Evolutionary conservation across 2,113 vertebrate genomes (phyloP).

Genomic region (Labrus mixtus): DNA sequence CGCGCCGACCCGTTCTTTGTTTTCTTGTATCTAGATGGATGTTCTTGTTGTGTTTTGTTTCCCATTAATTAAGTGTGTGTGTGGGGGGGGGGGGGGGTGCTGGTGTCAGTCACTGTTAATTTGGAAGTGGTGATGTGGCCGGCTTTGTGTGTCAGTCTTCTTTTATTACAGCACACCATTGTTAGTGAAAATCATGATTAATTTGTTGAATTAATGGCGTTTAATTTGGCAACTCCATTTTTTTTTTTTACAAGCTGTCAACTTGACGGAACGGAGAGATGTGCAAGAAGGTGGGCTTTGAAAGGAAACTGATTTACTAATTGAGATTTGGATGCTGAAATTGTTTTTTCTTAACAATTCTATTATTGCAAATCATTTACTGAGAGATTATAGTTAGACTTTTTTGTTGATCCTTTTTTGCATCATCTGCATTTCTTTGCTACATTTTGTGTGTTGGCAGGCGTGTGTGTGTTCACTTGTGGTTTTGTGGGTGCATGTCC

Average conservation of each 20-base stretch:
- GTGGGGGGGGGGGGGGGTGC: too few species aligned
- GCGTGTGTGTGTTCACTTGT: background rate
- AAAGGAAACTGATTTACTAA: slow-evolving; percentile 35
- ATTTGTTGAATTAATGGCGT: slow-evolving; percentile 77
- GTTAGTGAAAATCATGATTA: slow-evolving; percentile 78
- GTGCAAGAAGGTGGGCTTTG: slow-evolving; percentile 44
- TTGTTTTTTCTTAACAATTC: slow-evolving; percentile 26
- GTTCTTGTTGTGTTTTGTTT: slow-evolving; percentile 78
- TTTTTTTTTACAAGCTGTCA: slow-evolving; percentile 63
- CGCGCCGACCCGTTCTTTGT: slow-evolving; percentile 69
- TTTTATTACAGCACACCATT: slow-evolving; percentile 70
- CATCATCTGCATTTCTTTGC: too few species aligned
- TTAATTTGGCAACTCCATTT: slow-evolving; percentile 67
- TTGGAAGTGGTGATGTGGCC: slow-evolving; percentile 68
- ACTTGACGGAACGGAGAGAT: slow-evolving; percentile 47
- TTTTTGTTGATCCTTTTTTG: background rate
- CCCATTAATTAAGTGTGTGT: slow-evolving; percentile 78
- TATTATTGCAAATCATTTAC: slow-evolving; percentile 30
- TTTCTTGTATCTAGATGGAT: slow-evolving; percentile 72
- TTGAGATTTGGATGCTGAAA: slow-evolving; percentile 43
- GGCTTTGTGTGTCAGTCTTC: slow-evolving; percentile 76
- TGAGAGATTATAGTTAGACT: slow-evolving; percentile 9
- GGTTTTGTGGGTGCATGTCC: background rate
- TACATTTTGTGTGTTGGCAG: too few species aligned
- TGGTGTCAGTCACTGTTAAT: slow-evolving; percentile 79